These are phyloP conservation scores for Hypena proboscidalis DNA, from an alignment of 2,888 invertebrate genomes.

Conservation along the genomic window DNA sequence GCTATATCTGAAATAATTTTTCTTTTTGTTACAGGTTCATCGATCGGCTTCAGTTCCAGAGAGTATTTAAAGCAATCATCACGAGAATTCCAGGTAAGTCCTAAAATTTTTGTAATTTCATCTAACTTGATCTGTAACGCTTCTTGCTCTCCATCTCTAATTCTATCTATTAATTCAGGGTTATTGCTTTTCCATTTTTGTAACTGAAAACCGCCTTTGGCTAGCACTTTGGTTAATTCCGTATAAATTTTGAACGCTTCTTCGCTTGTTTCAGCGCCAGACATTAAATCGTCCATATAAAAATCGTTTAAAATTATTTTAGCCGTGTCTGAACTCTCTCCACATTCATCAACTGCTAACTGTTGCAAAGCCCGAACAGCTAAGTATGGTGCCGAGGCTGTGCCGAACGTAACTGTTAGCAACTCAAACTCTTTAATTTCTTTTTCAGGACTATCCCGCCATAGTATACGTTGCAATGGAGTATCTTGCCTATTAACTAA, in stretches of 20 bases:
- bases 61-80: conserved; percentile 8
- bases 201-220: not conserved
- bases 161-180: not conserved
- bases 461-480: not conserved
- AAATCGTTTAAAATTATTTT: conserved; percentile 19
- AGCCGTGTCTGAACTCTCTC: conserved; percentile 33
- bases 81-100: conserved; percentile 3
- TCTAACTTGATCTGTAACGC: conserved; percentile 5
- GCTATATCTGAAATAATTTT: conserved; percentile 10
- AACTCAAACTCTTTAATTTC: conserved; percentile 30
- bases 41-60: not conserved
- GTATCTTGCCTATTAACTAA: not conserved
- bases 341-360: conserved; percentile 35
- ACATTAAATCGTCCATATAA: conserved; percentile 12
- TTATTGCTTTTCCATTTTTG: not conserved
- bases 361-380: conserved; percentile 44
- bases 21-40: conserved; percentile 10
- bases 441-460: conserved; percentile 3
- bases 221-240: too few relatives aligned
- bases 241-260: too few relatives aligned
- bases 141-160: not conserved
- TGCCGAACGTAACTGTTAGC: conserved; percentile 44
- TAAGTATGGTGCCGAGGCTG: conserved; percentile 43
- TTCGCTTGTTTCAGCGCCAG: not conserved
- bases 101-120: conserved; percentile 2